Base-by-base conservation (phyloP, 2,797 vertebrate genomes). In the Nyctalus aviator region DNA sequence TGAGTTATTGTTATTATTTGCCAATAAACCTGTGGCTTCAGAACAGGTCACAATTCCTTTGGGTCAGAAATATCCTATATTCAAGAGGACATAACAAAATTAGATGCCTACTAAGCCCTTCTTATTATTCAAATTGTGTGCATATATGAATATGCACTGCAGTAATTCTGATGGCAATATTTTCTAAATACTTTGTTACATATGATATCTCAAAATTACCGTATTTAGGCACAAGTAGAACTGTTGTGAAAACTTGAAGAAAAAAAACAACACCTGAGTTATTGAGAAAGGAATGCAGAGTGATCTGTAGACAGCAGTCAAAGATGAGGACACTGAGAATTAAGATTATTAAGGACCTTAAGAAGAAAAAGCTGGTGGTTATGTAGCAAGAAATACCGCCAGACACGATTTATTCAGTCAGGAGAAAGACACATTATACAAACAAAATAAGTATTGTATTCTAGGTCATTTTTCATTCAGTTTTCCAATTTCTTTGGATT, bases 141-240 rank as follows among this genome's bases (percentile, higher is more conserved):
- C 41, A 41, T 37, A 79, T 37, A 30, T 25, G 32, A 77, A 35
- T 66, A 18, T 25, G 37, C 20, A 2, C 15, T 83, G 32, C 5
- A 59, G 11, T 12, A 90, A 66, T 73, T 93, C 21, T 62, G 21
- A 83, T 48, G 11, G 8, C 13, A 68, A 8, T 88, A 35, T 79
- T 94, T 83, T 88, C 57, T 95, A 12, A 66, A 94, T 57, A 79
- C 23, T n/a, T 79, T 41, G 25, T 66, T 94, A 81, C 69, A 62
- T 62, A 30, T 59, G 30, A 27, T 82, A 53, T 81, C 18, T 75
- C 55, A 89, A 93, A 64, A 68, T 84, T 81, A 68, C 14, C 8
- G 62, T 64, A 73, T 21, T 37, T 91, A 57, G 23, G 6, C 8
- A 50, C 21, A 91, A 95, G 3, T 46, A 84, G 13, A 90, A 90